These are phyloP conservation scores for Triplophysa siluroides DNA, from an alignment of 2,113 vertebrate genomes.

Conservation along the genomic window DNA sequence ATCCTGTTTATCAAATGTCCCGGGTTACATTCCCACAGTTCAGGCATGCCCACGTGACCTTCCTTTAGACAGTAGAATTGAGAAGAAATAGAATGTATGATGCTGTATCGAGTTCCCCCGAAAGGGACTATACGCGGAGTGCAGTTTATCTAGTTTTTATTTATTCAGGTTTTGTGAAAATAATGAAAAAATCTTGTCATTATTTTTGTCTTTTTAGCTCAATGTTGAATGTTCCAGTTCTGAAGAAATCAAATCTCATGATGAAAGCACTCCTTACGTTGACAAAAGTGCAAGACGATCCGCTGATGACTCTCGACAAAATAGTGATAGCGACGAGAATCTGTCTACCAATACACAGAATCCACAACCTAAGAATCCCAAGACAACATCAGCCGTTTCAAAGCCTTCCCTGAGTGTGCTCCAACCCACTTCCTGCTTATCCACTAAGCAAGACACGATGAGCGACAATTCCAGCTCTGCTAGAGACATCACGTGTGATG, in stretches of 20 bases:
- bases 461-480: not conserved
- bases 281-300: not conserved
- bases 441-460: not conserved
- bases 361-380: not conserved
- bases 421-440: not conserved
- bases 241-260: not conserved
- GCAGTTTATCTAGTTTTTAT: too few species aligned
- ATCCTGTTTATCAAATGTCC: too few species aligned
- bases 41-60: too few species aligned
- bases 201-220: not conserved
- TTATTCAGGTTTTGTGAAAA: too few species aligned
- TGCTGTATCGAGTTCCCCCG: too few species aligned
- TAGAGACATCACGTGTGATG: not conserved
- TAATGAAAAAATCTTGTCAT: too few species aligned
- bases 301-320: not conserved
- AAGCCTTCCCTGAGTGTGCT: not conserved
- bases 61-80: too few species aligned
- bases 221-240: not conserved
- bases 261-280: not conserved
- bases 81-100: too few species aligned
- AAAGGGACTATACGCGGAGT: too few species aligned
- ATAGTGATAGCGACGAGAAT: too few species aligned
- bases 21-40: too few species aligned
- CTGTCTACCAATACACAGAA: not conserved
- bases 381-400: not conserved